Evolutionary conservation across 2,113 vertebrate genomes (phyloP).

Genomic region (Coregonus clupeaformis): DNA sequence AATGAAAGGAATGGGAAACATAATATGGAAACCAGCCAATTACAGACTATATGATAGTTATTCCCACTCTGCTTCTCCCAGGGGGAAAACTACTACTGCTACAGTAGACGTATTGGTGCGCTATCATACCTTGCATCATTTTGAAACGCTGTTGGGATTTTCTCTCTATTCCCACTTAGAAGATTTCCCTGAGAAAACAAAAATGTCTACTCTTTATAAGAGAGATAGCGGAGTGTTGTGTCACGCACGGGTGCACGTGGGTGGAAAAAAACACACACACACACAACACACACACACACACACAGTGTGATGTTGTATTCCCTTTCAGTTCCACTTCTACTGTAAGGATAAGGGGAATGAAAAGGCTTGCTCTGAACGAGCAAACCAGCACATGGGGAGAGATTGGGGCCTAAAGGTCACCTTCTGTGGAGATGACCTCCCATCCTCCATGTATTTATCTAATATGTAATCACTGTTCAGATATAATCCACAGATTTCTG

Average conservation of each 20-base stretch:
- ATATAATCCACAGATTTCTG: background rate
- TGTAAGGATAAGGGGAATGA: background rate
- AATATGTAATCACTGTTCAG: background rate
- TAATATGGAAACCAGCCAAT: background rate
- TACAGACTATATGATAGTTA: background rate
- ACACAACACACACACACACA: background rate
- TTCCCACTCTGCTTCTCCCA: background rate
- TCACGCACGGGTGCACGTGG: too few relatives aligned
- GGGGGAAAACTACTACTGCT: background rate
- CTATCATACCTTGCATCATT: background rate
- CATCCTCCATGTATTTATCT: background rate
- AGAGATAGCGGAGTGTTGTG: background rate
- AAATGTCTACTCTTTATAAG: background rate
- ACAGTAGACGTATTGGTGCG: background rate
- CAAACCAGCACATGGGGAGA: background rate
- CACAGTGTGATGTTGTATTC: background rate
- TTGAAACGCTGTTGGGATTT: background rate
- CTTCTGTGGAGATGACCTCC: background rate
- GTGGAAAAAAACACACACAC: too few relatives aligned
- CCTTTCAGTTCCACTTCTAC: background rate
- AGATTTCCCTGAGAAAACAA: background rate
- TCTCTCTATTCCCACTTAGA: background rate
- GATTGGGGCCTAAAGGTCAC: background rate
- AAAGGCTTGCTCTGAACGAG: background rate
- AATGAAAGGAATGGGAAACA: background rate